Evolutionary conservation across 2,113 vertebrate species (phyloP).

Genomic region (Coracopsis vasa): DNA sequence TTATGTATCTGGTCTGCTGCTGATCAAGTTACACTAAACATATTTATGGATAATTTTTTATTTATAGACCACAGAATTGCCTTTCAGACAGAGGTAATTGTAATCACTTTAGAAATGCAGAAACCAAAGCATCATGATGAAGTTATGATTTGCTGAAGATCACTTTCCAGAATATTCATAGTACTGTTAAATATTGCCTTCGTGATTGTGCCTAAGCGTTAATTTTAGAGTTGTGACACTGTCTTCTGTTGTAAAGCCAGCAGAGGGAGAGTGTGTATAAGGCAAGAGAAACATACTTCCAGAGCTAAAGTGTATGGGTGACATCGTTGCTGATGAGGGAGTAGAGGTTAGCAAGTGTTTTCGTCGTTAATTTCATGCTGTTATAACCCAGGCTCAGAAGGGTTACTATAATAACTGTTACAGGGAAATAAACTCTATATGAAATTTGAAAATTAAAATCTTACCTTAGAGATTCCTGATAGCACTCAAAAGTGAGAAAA

Average conservation of each 20-base stretch:
- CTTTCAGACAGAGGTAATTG: neutral
- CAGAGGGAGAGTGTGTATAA: conserved; percentile 19
- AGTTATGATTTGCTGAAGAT: neutral
- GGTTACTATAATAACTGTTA: neutral
- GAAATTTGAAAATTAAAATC: conserved; percentile 25
- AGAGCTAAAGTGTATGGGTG: neutral
- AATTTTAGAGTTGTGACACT: neutral
- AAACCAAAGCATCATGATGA: fast-evolving
- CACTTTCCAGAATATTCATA: neutral
- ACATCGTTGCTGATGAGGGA: neutral
- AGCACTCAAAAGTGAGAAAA: neutral
- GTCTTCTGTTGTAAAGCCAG: neutral
- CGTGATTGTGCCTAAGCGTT: fast-evolving
- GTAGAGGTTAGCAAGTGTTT: neutral
- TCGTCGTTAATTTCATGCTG: conserved; percentile 1
- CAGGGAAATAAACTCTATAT: neutral
- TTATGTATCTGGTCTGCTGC: neutral
- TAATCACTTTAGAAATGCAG: neutral
- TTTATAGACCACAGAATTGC: neutral
- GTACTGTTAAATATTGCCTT: neutral
- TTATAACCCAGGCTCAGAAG: neutral
- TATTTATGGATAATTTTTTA: neutral
- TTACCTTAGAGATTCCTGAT: neutral
- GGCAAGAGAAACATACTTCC: neutral
- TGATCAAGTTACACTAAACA: neutral